A percentile compares a stretch with the other conserved stretches of the same genome.
Conservation (phyloP, 2,888 invertebrate genomes). For the Heliconius sara region DNA sequence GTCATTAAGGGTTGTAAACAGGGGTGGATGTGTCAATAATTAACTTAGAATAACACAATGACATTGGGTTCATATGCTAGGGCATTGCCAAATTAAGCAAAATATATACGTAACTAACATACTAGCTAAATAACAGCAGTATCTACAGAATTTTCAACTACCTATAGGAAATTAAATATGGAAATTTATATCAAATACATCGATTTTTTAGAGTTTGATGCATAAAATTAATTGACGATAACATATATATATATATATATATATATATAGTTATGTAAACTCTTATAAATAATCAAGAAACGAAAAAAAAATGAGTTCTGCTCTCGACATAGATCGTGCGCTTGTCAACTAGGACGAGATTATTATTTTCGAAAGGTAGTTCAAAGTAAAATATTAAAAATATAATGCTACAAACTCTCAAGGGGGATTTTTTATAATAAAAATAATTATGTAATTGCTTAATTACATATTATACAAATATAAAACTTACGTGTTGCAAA, state of each 20-base stretch:
- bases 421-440: background rate
- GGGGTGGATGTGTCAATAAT: slow-evolving; percentile 61
- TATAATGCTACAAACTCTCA: background rate
- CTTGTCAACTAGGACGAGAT: slow-evolving; percentile 6
- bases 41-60: slow-evolving; percentile 64
- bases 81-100: slow-evolving; percentile 35
- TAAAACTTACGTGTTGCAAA: background rate
- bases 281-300: background rate
- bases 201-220: background rate
- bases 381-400: background rate
- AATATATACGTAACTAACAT: background rate
- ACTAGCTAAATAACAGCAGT: background rate
- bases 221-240: background rate
- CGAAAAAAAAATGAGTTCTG: background rate
- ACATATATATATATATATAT: background rate
- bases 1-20: slow-evolving; percentile 47
- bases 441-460: background rate
- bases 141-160: background rate
- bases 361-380: background rate
- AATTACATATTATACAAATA: no score
- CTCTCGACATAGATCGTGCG: background rate
- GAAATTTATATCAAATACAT: no score
- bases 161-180: background rate
- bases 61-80: slow-evolving; percentile 18
- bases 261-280: background rate